Conservation (phyloP, 30 jellyfish, hydroid and myxozoan genomes). For the Nemopilema nomurai region DNA sequence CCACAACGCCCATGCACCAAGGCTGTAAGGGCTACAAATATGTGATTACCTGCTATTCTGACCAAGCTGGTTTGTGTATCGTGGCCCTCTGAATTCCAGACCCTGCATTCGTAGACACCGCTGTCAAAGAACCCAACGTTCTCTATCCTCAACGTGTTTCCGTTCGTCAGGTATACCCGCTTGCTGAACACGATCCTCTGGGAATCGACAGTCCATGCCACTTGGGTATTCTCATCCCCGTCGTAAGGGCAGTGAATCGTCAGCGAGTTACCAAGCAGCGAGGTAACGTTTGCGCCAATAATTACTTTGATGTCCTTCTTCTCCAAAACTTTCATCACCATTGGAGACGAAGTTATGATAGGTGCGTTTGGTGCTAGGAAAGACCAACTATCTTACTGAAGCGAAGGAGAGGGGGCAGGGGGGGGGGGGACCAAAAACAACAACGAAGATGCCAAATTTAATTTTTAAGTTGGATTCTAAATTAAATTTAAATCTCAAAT, state of each 20-base stretch:
- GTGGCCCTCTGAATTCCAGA: constrained; percentile 69
- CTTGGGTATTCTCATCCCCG: constrained; percentile 52
- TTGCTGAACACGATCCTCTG: constrained; percentile 65
- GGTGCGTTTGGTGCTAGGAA: constrained; percentile 83
- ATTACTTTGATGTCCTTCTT: constrained; percentile 37
- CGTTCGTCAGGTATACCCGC: constrained; percentile 19
- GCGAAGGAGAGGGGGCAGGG: no score
- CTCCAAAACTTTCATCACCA: constrained; percentile 27
- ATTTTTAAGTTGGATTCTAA: background rate
- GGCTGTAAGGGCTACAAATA: background rate
- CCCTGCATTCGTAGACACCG: constrained; percentile 83
- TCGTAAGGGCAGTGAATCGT: constrained; percentile 79
- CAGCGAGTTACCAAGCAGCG: constrained; percentile 67
- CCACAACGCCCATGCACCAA: no score
- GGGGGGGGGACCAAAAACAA: no score
- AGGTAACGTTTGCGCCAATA: constrained; percentile 88
- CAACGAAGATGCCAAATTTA: background rate
- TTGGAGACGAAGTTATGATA: constrained; percentile 66
- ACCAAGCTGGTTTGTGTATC: constrained; percentile 62
- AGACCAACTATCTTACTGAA: no score
- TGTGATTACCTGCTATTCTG: constrained; percentile 58
- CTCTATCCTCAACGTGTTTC: constrained; percentile 56
- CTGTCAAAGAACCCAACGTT: constrained; percentile 77
- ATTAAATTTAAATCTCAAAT: no score
- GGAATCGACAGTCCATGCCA: constrained; percentile 78